Conservation (phyloP, 2,888 invertebrate species). For the Cryptophagus acutangulus region DNA sequence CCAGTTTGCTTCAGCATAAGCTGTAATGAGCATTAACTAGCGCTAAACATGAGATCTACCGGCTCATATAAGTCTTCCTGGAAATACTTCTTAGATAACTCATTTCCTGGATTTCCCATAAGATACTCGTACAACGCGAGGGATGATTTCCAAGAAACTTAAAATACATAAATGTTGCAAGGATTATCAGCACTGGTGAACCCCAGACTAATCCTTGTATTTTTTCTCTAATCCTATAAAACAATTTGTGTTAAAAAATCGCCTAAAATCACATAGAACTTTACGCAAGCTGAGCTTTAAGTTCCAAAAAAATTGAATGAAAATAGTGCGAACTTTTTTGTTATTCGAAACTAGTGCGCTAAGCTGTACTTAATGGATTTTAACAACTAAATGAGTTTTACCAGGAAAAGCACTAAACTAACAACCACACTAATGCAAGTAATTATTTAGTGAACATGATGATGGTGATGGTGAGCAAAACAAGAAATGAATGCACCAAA, state of each 20-base stretch:
- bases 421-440: too few relatives aligned
- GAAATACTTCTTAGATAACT: constrained; percentile 33
- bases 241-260: constrained; percentile 70
- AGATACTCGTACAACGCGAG: constrained; percentile 28
- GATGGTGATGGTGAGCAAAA: too few relatives aligned
- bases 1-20: too few relatives aligned
- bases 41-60: constrained; percentile 46
- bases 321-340: too few relatives aligned
- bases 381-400: too few relatives aligned
- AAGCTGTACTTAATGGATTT: too few relatives aligned
- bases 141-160: too few relatives aligned
- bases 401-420: too few relatives aligned
- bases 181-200: constrained; percentile 52
- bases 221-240: constrained; percentile 61
- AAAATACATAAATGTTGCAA: constrained; percentile 50
- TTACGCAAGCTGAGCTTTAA: constrained; percentile 16
- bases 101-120: constrained; percentile 27
- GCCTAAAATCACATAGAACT: constrained; percentile 63
- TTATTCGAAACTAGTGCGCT: too few relatives aligned
- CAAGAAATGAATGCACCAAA: too few relatives aligned
- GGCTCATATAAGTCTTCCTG: constrained; percentile 37
- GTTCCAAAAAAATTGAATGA: too few relatives aligned
- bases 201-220: constrained; percentile 45
- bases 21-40: constrained; percentile 49
- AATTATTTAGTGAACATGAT: too few relatives aligned